Conservation (phyloP, 2,797 vertebrate species). For the Zonotrichia albicollis region DNA sequence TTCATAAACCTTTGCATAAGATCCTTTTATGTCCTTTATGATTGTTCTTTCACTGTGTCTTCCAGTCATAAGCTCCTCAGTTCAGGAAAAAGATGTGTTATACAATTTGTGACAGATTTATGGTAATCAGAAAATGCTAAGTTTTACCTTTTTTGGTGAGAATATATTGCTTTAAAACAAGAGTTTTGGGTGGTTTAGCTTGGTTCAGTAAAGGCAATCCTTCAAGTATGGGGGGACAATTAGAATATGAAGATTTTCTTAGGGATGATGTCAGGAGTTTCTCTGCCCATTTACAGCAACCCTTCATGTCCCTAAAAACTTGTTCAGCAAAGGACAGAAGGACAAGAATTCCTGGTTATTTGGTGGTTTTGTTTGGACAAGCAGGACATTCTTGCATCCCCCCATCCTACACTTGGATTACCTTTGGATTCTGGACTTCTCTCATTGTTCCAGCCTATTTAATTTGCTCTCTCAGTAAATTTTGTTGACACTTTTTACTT, state of each 20-base stretch:
- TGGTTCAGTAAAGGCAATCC: neutral
- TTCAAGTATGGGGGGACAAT: neutral
- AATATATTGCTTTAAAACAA: neutral
- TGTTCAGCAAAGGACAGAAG: neutral
- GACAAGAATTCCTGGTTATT: neutral
- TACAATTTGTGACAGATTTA: neutral
- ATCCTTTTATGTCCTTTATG: neutral
- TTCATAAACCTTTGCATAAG: neutral
- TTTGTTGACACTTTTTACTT: constrained; percentile 1
- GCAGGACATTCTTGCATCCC: neutral
- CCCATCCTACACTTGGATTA: neutral
- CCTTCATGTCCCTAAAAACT: neutral
- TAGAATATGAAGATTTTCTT: neutral
- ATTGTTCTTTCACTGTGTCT: neutral
- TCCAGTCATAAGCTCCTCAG: neutral
- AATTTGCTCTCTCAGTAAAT: neutral
- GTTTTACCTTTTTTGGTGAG: fast-evolving
- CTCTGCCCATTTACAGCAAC: neutral
- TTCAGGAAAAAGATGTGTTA: fast-evolving
- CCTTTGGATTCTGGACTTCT: neutral
- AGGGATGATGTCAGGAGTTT: neutral
- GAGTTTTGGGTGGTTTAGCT: neutral
- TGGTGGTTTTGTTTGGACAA: neutral
- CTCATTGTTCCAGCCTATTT: neutral
- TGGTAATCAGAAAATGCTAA: neutral